Base-by-base conservation (phyloP, 2,113 vertebrate species). In the Acanthochromis polyacanthus region DNA sequence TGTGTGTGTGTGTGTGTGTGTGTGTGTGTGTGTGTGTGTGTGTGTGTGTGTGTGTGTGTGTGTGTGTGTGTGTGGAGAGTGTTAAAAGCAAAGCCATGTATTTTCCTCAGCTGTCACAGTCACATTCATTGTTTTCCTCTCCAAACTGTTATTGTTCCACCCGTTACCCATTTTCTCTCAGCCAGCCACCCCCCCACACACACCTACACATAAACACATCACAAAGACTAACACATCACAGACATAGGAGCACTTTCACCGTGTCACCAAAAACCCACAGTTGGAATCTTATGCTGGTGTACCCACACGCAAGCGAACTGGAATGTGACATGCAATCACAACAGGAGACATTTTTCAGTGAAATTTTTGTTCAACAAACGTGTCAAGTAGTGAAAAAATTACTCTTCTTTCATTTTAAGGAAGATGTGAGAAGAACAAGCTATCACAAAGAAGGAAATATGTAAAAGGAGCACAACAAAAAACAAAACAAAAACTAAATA, bases 81-180 rank as follows among this genome's bases (percentile, higher is more conserved):
- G 67, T 73, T 81, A 83, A 82, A 81, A 68, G 78, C 59, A 79
- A 80, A 81, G 17, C 50, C 56, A 5, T 77, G 58, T 75, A 59
- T 83, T 78, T 71, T 71, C 67, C 79, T 68, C 71, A 80, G 57
- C 84, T 67, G 80, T 84, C 78, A 84, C 83, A 68, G 57, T 77
- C 67, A 50, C 56, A 81, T 63, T 75, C 25, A 61, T 85, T 85
- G 61, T 82, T 82, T 82, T 84, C 78, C 75, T 84, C 80, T 66
- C 38, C 48, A 80, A 80, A 84, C 86, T 75, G 75, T 82, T 82
- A 75, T 87, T 85, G 80, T 82, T 78, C 76, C 75, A 81, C 67
- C 69, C 68, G 17, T 87, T 85, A 89, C 87, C 82, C 43, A 91
- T 78, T 89, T 87, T 80, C 81, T 78, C 52, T 61, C 48, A 32